A percentile compares a stretch with the other conserved stretches of the same genome.
Conservation (phyloP, 1,140 invertebrate genomes). For the Drosophila jambulina region DNA sequence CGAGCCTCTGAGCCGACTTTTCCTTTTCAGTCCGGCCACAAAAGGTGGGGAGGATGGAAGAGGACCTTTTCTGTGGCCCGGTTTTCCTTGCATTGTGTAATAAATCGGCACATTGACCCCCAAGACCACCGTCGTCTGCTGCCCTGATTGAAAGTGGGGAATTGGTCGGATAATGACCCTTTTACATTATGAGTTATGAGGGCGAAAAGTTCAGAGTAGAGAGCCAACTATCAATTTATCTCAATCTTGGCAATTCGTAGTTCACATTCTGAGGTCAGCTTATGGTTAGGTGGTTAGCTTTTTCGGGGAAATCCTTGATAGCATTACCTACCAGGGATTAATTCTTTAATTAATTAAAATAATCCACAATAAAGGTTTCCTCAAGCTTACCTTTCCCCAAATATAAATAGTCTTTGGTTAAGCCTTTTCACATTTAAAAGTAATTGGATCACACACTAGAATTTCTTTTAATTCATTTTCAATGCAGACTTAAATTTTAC, state of each 20-base stretch:
- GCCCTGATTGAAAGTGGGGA: constrained; percentile 34
- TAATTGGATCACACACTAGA: no score
- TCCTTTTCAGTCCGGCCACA: constrained; percentile 20
- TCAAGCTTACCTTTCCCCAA: no score
- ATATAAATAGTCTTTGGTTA: no score
- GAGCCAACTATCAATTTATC: constrained; percentile 32
- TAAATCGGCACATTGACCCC: constrained; percentile 77
- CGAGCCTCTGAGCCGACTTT: constrained; percentile 40
- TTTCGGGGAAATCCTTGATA: not conserved
- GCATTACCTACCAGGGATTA: not conserved
- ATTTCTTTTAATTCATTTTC: not conserved
- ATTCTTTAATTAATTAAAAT: not conserved
- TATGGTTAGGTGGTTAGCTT: not conserved
- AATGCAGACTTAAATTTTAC: not conserved
- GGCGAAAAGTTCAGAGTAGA: constrained; percentile 8
- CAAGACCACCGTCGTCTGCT: constrained; percentile 21
- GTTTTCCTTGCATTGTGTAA: constrained; percentile 62
- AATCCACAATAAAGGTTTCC: no score
- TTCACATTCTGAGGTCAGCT: constrained; percentile 20
- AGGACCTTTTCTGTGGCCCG: constrained; percentile 16
- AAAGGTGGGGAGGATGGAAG: constrained; percentile 1
- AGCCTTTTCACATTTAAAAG: no score
- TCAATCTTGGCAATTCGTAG: constrained; percentile 13
- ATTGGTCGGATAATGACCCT: constrained; percentile 64
- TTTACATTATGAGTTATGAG: constrained; percentile 59